Conservation (phyloP, 23 tunicate genomes). For the Halocynthia aurantium region DNA sequence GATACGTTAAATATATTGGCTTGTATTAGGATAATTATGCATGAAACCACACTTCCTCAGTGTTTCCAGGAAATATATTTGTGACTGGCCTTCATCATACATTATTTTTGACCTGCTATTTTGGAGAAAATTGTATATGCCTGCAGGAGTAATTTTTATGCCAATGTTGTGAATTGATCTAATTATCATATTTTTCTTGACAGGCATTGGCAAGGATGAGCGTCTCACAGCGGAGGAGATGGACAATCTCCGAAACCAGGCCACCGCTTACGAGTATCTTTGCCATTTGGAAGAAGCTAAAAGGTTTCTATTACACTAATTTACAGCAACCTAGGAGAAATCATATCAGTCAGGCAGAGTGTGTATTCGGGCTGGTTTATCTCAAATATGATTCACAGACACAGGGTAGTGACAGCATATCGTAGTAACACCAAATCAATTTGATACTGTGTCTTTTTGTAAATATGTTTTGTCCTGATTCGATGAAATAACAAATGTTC, state of each 20-base stretch:
- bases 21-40: neutral
- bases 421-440: too few species aligned
- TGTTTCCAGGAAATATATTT: neutral
- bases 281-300: slow-evolving; percentile 99
- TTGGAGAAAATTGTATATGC: neutral
- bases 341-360: neutral
- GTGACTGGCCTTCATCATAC: neutral
- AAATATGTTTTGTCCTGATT: too few species aligned
- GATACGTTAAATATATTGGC: neutral
- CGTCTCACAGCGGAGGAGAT: slow-evolving; percentile 98
- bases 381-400: neutral
- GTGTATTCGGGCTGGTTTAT: neutral
- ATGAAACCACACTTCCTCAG: neutral
- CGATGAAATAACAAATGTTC: too few species aligned
- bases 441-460: too few species aligned
- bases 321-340: neutral
- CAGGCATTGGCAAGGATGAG: slow-evolving; percentile 86
- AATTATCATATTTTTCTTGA: slow-evolving; percentile 1
- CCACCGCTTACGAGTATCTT: slow-evolving; percentile 92
- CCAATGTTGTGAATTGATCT: neutral
- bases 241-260: slow-evolving; percentile 83
- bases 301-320: slow-evolving; percentile 34
- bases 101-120: neutral
- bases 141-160: neutral
- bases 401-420: too few species aligned